Evolutionary conservation across 2,113 vertebrate species (phyloP), one percentile per base, ranked within the genome.

Genomic region (Hemiscyllium ocellatum): DNA sequence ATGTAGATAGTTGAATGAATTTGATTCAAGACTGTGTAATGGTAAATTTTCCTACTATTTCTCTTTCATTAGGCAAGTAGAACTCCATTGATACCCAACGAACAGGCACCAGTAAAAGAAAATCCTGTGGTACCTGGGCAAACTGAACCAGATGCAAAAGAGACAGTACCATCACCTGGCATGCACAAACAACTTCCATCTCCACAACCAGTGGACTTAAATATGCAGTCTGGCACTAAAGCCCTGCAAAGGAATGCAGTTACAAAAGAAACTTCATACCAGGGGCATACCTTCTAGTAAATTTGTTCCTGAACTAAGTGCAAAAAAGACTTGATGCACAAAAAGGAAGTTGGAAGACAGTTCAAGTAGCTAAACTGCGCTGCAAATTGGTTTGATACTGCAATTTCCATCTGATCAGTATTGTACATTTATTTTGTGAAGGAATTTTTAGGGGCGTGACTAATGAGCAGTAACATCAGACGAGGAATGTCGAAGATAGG

Each of bases 21-120:
- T 20, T 72, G 42, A 50, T 10, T 50, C 8, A 47, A 91, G 20
- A 8, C 37, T 47, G 5, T 47, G 5, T 6, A 26, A 95, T 33
- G 33, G 26, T 52, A 52, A 95, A 24, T 12, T 95, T 6, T 52
- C 68, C 72, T 12, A 95, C 29, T 95, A 66, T 47, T 29, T 95
- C 69, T 72, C 52, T 1, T 72, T 69, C 33, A 10, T 85, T 97
- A 98, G 98, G 98, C 97, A 98, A 97, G 97, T 96, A 97, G 97
- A 17, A 97, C 97, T 95, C 97, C 97, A 0, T 97, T 98, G 96
- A 98, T 98, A 96, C 97, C 97, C 76, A 98, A 98, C 6, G 97
- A 98, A 93, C 97, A 97, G 96, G 97, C 97, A 0, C 97, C 97
- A 17, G 98, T 98, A 0, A 97, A 98, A 2, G 96, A 96, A 96